These are phyloP conservation scores for Ormyrus rosae DNA, from an alignment of 2,888 invertebrate species.

Conservation along the genomic window DNA sequence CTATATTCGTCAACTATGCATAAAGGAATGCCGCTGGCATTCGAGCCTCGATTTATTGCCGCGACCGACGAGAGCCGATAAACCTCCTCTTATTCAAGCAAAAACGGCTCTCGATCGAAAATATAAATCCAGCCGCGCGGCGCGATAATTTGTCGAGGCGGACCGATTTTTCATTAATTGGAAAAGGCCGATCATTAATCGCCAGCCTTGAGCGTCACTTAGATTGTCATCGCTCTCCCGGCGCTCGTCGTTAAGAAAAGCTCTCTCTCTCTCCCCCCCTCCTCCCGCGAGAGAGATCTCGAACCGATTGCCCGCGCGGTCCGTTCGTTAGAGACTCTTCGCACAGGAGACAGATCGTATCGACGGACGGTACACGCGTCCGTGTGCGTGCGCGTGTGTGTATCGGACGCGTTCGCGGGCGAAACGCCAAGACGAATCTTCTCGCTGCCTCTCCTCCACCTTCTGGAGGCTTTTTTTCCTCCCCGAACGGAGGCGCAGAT, in stretches of 20 bases:
- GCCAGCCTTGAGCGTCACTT: conserved; percentile 13
- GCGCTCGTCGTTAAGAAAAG: conserved; percentile 50
- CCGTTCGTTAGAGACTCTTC: conserved; percentile 16
- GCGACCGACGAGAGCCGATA: conserved; percentile 17
- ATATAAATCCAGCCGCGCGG: conserved; percentile 40
- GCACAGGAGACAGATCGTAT: conserved; percentile 41
- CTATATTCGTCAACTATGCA: conserved; percentile 51
- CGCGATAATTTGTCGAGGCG: conserved; percentile 48
- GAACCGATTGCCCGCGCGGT: conserved; percentile 6
- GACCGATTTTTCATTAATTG: conserved; percentile 53
- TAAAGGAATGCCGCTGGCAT: conserved; percentile 51
- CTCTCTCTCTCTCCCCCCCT: conserved; percentile 21
- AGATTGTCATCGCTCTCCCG: conserved; percentile 43
- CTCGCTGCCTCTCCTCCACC: not conserved
- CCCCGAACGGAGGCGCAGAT: conserved; percentile 1
- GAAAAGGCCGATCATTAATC: conserved; percentile 46
- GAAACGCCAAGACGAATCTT: conserved; percentile 16
- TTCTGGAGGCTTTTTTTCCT: no score
- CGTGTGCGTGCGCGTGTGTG: conserved; percentile 27
- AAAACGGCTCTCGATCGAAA: conserved; percentile 31
- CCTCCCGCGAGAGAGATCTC: conserved; percentile 19
- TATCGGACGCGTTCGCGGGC: not conserved
- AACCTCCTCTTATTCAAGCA: conserved; percentile 20
- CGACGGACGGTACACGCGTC: conserved; percentile 4
- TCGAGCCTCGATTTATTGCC: conserved; percentile 52